Conservation (phyloP, 2,113 vertebrate genomes). For the Vombatus ursinus region DNA sequence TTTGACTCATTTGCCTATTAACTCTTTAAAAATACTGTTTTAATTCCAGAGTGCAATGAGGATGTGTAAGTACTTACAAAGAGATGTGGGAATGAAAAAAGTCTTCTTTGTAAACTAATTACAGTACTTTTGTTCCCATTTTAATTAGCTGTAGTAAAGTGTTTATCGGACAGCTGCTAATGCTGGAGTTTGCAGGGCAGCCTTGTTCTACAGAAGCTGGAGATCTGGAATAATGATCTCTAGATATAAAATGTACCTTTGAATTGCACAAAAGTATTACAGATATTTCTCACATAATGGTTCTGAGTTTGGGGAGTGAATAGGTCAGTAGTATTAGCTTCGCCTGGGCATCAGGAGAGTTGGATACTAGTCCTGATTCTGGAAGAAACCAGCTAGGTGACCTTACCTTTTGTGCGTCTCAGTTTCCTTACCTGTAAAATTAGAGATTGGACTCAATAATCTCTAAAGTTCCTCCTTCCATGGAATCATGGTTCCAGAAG, state of each 20-base stretch:
- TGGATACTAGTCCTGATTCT: not conserved
- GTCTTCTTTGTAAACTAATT: conserved; percentile 5
- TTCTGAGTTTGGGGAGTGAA: conserved; percentile 36
- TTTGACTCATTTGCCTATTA: conserved; percentile 25
- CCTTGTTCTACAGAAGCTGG: conserved; percentile 57
- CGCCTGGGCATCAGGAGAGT: not conserved
- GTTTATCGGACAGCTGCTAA: conserved; percentile 65
- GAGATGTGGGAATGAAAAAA: not conserved
- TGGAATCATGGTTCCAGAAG: not conserved
- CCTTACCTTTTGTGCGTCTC: not conserved
- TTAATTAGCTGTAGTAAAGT: conserved; percentile 58
- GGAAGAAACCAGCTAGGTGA: not conserved
- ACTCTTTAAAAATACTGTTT: not conserved
- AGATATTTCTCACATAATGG: conserved; percentile 53
- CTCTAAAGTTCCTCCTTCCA: not conserved
- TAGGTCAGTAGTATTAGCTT: not conserved
- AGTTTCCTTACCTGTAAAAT: conserved; percentile 7
- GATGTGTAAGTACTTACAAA: not conserved
- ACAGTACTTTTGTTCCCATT: conserved; percentile 39
- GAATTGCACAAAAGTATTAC: conserved; percentile 57
- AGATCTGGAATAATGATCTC: conserved; percentile 61
- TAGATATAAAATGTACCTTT: conserved; percentile 69
- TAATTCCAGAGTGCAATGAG: conserved; percentile 3
- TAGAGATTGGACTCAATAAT: not conserved
- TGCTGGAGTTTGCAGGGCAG: conserved; percentile 2